Percentiles rank a stretch among this genome's conserved stretches.
These are phyloP conservation scores for Scolopax mira DNA, from an alignment of 2,113 vertebrate species.

Conservation along the genomic window DNA sequence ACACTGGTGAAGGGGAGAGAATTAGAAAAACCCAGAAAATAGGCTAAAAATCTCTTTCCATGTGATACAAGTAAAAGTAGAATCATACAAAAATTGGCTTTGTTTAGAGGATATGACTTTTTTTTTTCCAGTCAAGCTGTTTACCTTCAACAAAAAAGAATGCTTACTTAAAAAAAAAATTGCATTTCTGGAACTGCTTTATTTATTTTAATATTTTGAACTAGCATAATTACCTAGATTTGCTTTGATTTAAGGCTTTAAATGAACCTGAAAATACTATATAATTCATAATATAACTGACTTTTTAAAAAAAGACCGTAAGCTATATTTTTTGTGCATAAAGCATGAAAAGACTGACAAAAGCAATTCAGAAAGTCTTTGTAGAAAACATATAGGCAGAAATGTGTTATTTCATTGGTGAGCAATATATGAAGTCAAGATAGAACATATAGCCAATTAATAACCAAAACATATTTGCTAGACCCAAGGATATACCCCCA, in stretches of 20 bases:
- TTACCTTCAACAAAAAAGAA: not conserved
- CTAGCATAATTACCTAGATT: not conserved
- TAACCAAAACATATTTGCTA: not conserved
- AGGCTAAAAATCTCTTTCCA: not conserved
- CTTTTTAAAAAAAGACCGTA: not conserved
- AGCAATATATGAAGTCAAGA: not conserved
- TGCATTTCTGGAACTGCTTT: not conserved
- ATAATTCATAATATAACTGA: slow-evolving; percentile 13
- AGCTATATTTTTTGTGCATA: not conserved
- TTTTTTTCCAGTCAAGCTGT: not conserved
- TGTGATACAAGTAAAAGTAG: not conserved
- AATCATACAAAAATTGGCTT: not conserved
- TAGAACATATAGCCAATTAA: not conserved
- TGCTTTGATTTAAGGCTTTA: not conserved
- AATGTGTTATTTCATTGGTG: not conserved
- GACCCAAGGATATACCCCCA: not conserved
- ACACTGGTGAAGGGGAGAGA: not conserved
- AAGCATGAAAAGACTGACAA: not conserved
- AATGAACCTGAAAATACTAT: slow-evolving; percentile 16
- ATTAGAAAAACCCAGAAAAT: not conserved
- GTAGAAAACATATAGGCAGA: not conserved
- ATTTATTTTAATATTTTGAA: slow-evolving; percentile 12
- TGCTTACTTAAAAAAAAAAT: not conserved
- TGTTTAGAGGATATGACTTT: not conserved
- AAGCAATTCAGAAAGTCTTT: not conserved